Percentiles rank a stretch among this genome's conserved stretches.
phyloP scores from a whole-genome alignment of 2,113 vertebrate species.

The Calidris pugnax region DNA sequence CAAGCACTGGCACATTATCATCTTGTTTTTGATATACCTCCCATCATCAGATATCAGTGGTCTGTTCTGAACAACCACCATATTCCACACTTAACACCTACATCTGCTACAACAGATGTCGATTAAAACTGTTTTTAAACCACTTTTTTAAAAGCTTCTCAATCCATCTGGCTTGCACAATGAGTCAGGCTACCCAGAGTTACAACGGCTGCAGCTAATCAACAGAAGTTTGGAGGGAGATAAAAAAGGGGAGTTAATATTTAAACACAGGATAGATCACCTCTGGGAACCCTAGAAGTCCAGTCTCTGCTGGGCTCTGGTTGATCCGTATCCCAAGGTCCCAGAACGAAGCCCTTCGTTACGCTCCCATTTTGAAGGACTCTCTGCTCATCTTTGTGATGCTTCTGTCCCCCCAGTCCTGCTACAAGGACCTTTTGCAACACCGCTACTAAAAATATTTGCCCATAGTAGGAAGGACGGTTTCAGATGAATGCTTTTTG shows the following conservation, averaged over 20 bases:
- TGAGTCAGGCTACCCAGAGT: background rate
- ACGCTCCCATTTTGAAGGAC: background rate
- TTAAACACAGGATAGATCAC: background rate
- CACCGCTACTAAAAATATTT: background rate
- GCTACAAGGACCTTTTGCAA: background rate
- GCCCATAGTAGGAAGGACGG: rapidly evolving
- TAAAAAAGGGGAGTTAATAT: background rate
- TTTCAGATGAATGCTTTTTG: background rate
- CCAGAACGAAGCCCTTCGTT: background rate
- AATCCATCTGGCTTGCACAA: background rate
- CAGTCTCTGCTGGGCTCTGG: background rate
- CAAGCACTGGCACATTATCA: background rate
- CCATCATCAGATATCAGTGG: background rate
- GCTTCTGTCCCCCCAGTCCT: background rate
- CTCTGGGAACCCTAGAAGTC: background rate
- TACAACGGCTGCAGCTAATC: background rate
- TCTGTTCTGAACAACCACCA: background rate
- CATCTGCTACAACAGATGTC: background rate
- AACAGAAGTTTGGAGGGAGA: background rate
- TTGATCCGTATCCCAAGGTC: background rate
- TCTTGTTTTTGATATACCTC: background rate
- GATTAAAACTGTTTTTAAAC: background rate
- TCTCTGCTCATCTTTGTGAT: background rate
- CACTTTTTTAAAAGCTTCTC: background rate
- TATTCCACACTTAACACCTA: background rate